Percentiles rank a stretch among this genome's conserved stretches.
These are phyloP conservation scores for Linurgus olivaceus DNA, from an alignment of 2,797 vertebrate species.

Conservation along the genomic window DNA sequence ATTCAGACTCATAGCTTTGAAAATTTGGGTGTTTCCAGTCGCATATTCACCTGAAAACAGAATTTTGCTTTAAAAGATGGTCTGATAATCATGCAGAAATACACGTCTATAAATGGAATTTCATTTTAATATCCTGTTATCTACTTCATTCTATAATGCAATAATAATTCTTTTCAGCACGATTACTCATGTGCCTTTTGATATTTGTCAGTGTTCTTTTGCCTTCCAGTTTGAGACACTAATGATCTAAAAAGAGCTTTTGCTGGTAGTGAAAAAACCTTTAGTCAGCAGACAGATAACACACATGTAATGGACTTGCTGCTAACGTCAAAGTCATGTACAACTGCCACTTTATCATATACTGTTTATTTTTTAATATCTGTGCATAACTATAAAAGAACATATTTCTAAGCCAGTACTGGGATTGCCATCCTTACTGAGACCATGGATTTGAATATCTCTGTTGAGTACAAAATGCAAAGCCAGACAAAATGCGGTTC, in stretches of 20 bases:
- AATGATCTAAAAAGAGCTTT: background rate
- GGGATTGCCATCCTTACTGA: slow-evolving; percentile 8
- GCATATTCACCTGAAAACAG: background rate
- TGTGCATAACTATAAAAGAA: background rate
- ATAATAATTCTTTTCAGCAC: background rate
- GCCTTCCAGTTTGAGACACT: background rate
- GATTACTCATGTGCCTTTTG: background rate
- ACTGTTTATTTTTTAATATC: background rate
- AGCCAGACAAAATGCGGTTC: slow-evolving; percentile 63
- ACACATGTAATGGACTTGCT: background rate
- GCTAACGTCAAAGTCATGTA: background rate
- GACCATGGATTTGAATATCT: background rate
- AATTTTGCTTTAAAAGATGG: background rate
- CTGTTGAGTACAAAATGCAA: slow-evolving; percentile 47
- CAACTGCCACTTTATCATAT: background rate
- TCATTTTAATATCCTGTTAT: background rate
- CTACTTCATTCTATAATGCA: background rate
- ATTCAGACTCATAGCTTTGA: background rate
- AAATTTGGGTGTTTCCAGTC: background rate
- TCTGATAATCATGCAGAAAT: background rate
- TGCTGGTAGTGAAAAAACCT: background rate
- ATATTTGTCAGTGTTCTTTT: background rate
- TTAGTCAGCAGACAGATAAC: background rate
- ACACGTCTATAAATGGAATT: background rate
- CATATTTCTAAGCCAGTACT: background rate